Conservation (phyloP, 2,113 vertebrate genomes). For the Holacanthus passer region DNA sequence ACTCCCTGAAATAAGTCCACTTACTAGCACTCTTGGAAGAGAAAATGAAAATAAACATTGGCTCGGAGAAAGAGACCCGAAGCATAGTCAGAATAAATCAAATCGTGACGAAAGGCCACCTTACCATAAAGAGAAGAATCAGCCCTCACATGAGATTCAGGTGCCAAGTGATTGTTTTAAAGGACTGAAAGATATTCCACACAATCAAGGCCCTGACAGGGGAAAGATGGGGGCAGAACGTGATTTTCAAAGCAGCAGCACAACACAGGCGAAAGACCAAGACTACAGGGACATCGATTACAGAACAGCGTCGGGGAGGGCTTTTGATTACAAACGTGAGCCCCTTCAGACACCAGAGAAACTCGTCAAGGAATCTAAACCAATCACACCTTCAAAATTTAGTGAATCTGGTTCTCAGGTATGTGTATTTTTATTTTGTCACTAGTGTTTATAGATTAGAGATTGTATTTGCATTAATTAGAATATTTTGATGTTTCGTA, state of each 20-base stretch:
- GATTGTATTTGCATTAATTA: background rate
- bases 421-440: slow-evolving; percentile 19
- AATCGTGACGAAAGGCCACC: slow-evolving; percentile 62
- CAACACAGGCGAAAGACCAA: slow-evolving; percentile 90
- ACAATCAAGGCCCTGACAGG: slow-evolving; percentile 63
- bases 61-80: slow-evolving; percentile 74
- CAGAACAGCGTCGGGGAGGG: slow-evolving; percentile 87
- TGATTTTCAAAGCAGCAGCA: slow-evolving; percentile 87
- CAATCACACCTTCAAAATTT: slow-evolving; percentile 69
- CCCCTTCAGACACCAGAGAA: slow-evolving; percentile 87
- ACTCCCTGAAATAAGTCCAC: slow-evolving; percentile 58
- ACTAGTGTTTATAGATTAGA: background rate
- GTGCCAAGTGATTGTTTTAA: slow-evolving; percentile 73
- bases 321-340: slow-evolving; percentile 89
- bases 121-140: slow-evolving; percentile 72
- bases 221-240: slow-evolving; percentile 59
- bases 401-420: slow-evolving; percentile 83
- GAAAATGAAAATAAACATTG: slow-evolving; percentile 77
- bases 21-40: slow-evolving; percentile 59
- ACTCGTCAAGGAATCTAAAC: slow-evolving; percentile 81
- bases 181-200: slow-evolving; percentile 69
- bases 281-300: slow-evolving; percentile 97
- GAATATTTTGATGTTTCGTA: slow-evolving; percentile 35
- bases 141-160: slow-evolving; percentile 41
- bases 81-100: slow-evolving; percentile 64